These are phyloP conservation scores for Collichthys lucidus DNA, from an alignment of 2,113 vertebrate species.

Conservation along the genomic window DNA sequence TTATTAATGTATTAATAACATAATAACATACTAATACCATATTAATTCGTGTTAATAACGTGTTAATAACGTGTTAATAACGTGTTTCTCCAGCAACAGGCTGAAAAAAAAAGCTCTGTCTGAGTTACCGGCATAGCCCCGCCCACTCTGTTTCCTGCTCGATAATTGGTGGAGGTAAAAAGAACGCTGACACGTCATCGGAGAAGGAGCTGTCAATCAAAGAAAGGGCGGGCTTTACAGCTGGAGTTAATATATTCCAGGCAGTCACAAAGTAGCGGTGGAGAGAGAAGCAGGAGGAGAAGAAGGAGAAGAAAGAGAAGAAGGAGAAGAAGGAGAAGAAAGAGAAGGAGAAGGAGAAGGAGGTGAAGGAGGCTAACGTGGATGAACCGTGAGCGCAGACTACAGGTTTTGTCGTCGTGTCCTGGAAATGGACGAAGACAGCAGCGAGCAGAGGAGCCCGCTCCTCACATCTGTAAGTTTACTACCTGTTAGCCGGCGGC, in stretches of 20 bases:
- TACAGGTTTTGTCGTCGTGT: not conserved
- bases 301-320: not conserved
- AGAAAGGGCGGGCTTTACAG: slow-evolving; percentile 12
- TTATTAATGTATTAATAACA: too few species aligned
- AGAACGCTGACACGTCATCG: not conserved
- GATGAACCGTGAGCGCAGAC: not conserved
- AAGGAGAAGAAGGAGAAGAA: not conserved
- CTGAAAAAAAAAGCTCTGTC: too few species aligned
- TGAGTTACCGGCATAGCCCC: not conserved
- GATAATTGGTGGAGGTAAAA: slow-evolving; percentile 26
- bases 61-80: too few species aligned
- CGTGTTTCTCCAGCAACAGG: not conserved
- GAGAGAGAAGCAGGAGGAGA: not conserved
- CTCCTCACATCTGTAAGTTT: slow-evolving; percentile 74
- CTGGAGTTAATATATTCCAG: slow-evolving; percentile 40
- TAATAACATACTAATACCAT: too few species aligned
- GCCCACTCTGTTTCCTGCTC: slow-evolving; percentile 3
- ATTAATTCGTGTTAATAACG: too few species aligned
- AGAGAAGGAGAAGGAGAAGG: too few species aligned
- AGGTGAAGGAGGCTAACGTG: not conserved
- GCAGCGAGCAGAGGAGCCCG: slow-evolving; percentile 69
- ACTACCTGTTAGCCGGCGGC: slow-evolving; percentile 49
- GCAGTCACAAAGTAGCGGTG: slow-evolving; percentile 21
- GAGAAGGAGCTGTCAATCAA: slow-evolving; percentile 21
- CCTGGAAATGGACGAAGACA: slow-evolving; percentile 56